These are phyloP conservation scores for Heptranchias perlo DNA, from an alignment of 2,113 vertebrate genomes.

Conservation along the genomic window DNA sequence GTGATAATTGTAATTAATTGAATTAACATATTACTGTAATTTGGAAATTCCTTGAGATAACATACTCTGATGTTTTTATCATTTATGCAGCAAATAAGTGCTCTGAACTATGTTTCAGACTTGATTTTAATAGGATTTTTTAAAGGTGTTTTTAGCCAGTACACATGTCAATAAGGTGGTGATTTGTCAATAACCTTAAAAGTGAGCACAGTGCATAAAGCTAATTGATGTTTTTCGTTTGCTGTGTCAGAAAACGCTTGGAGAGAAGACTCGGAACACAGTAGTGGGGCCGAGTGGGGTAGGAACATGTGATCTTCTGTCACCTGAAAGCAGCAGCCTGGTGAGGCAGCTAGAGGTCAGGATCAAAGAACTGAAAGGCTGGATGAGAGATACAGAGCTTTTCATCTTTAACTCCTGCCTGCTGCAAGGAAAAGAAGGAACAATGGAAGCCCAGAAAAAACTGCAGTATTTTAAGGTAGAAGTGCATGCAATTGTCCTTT, in stretches of 20 bases:
- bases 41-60: not conserved
- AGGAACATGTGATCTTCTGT: conserved; percentile 70
- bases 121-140: conserved; percentile 23
- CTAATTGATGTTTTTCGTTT: conserved; percentile 49
- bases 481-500: not conserved
- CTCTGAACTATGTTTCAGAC: not conserved
- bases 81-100: not conserved
- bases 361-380: conserved; percentile 92
- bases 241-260: conserved; percentile 69
- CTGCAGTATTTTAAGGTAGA: conserved; percentile 91
- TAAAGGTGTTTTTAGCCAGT: not conserved
- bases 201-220: conserved; percentile 35
- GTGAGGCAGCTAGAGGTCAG: conserved; percentile 87
- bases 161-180: not conserved
- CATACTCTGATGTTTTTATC: not conserved
- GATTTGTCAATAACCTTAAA: not conserved
- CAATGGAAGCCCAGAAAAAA: conserved; percentile 70
- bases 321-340: conserved; percentile 80
- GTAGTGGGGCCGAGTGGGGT: conserved; percentile 58
- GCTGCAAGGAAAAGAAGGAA: conserved; percentile 71
- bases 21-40: not conserved
- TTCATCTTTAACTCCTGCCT: conserved; percentile 97
- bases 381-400: conserved; percentile 94
- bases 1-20: not conserved
- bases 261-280: conserved; percentile 66